A percentile compares a stretch with the other conserved stretches of the same genome.
phyloP scores from a whole-genome alignment of 2,113 vertebrate genomes.

The Varanus komodoensis region DNA sequence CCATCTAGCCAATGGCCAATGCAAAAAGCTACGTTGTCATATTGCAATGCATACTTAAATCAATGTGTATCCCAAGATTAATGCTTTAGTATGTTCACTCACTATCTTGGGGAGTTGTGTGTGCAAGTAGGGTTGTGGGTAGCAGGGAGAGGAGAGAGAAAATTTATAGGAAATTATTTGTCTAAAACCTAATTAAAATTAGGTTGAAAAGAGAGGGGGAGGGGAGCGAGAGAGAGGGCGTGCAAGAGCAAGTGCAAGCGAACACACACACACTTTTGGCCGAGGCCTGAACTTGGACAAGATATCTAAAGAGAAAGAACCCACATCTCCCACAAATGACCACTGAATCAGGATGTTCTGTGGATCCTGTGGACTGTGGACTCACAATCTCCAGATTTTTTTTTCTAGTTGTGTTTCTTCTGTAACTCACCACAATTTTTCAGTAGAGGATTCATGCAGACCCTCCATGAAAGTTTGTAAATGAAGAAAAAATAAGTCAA shows the following conservation, averaged over 20 bases:
- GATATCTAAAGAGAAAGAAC: neutral
- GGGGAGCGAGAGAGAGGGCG: too few relatives aligned
- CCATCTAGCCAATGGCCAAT: neutral
- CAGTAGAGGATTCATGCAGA: neutral
- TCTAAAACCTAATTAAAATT: neutral
- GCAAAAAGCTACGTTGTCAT: neutral
- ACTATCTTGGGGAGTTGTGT: neutral
- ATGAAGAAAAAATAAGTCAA: conserved; percentile 6
- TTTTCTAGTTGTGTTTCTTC: neutral
- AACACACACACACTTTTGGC: neutral
- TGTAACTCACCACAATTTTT: neutral
- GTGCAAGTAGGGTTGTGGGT: too few relatives aligned
- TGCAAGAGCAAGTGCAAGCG: too few relatives aligned
- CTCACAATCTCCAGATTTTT: neutral
- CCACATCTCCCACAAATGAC: neutral
- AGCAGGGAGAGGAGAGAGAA: neutral
- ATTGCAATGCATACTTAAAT: neutral
- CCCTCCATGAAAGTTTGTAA: neutral
- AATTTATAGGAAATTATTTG: neutral
- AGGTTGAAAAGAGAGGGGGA: too few relatives aligned
- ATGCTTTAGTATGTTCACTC: neutral
- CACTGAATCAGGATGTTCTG: neutral
- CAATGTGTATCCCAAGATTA: neutral
- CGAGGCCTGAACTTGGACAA: neutral
- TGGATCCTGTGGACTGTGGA: neutral